phyloP scores from a whole-genome alignment of 2,797 vertebrate species.

The Orientallactaga sibirica region DNA sequence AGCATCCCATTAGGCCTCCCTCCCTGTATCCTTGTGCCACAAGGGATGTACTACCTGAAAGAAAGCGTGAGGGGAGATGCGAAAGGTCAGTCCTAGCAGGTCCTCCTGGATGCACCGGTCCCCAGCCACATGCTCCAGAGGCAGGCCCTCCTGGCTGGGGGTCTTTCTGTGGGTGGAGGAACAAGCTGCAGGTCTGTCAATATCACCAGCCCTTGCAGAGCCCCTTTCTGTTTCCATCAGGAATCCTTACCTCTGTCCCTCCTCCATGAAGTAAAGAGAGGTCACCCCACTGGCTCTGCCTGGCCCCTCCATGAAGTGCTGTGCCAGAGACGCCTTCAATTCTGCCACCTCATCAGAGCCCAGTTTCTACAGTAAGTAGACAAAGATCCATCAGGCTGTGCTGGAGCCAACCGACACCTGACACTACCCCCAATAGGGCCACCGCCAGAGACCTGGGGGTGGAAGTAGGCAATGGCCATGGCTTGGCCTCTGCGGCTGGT shows the following conservation, averaged over 20 bases:
- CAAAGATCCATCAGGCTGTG: constrained; percentile 26
- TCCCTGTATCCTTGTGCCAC: not conserved
- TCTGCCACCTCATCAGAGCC: constrained; percentile 89
- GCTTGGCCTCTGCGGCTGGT: constrained; percentile 93
- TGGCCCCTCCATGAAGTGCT: constrained; percentile 92
- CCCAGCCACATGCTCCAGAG: constrained; percentile 94
- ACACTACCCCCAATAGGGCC: not conserved
- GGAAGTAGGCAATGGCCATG: constrained; percentile 96
- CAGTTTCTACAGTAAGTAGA: constrained; percentile 91
- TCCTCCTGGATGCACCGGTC: constrained; percentile 95
- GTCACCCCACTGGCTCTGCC: constrained; percentile 94
- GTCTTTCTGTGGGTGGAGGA: constrained; percentile 89
- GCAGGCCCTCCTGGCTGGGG: constrained; percentile 94
- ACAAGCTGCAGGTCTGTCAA: not conserved
- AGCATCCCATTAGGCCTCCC: not conserved
- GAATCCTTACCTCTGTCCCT: constrained; percentile 94
- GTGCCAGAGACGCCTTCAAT: constrained; percentile 92
- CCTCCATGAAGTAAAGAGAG: constrained; percentile 95
- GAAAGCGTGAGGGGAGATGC: constrained; percentile 98
- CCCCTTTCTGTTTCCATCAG: not conserved
- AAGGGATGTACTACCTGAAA: constrained; percentile 92
- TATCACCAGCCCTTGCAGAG: not conserved
- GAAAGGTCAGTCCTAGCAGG: constrained; percentile 95
- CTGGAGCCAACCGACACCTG: not conserved
- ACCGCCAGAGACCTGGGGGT: constrained; percentile 93